Conservation (phyloP, 2,797 vertebrate species). For the Meriones psammophilus region DNA sequence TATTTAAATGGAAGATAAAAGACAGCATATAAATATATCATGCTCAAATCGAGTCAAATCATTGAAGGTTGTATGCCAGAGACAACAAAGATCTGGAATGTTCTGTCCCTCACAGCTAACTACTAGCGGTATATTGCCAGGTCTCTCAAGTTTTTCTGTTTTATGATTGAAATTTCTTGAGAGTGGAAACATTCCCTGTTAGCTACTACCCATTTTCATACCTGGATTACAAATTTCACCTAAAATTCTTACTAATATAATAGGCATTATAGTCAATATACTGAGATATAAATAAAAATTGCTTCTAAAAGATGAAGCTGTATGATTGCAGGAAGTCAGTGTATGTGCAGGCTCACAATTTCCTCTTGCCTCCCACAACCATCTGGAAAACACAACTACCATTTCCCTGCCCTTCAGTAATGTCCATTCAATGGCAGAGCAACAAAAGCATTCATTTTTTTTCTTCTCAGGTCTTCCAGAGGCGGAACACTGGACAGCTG, state of each 20-base stretch:
- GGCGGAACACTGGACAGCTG: slow-evolving; percentile 90
- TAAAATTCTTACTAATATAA: not conserved
- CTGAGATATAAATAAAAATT: not conserved
- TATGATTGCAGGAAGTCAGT: not conserved
- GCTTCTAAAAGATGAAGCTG: not conserved
- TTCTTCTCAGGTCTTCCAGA: slow-evolving; percentile 92
- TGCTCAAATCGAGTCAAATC: not conserved
- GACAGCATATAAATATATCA: not conserved
- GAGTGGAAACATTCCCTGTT: not conserved
- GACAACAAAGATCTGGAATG: not conserved
- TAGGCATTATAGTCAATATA: not conserved
- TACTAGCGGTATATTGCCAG: not conserved
- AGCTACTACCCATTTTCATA: not conserved
- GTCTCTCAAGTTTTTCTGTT: not conserved
- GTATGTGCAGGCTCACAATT: not conserved
- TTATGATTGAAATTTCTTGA: not conserved
- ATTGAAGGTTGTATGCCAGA: not conserved
- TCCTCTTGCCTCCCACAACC: not conserved
- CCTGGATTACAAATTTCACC: not conserved
- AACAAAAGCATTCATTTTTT: not conserved
- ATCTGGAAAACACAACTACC: not conserved
- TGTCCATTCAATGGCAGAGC: not conserved
- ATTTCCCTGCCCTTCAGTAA: not conserved
- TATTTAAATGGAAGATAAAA: not conserved
- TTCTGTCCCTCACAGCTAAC: not conserved